phyloP scores from a whole-genome alignment of 1,140 invertebrate genomes.

The Linepithema humile region DNA sequence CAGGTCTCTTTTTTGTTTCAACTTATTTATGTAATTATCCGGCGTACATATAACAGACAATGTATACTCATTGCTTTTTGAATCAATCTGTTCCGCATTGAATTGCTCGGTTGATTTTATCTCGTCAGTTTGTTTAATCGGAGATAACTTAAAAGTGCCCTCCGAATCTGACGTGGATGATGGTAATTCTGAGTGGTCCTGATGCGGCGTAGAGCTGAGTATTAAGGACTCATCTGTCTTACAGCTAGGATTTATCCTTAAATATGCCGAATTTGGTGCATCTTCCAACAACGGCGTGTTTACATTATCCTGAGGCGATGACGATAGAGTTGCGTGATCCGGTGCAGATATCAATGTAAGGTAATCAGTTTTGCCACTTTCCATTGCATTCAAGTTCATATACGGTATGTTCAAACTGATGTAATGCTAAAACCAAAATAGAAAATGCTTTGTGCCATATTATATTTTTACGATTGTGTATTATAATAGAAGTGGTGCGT shows the following conservation, averaged over 20 bases:
- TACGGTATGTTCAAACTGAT: constrained; percentile 93
- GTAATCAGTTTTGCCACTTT: constrained; percentile 88
- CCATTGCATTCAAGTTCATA: constrained; percentile 88
- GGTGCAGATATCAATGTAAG: constrained; percentile 90
- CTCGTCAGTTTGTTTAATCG: constrained; percentile 80
- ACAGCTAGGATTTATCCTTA: constrained; percentile 79
- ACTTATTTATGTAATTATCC: constrained; percentile 87
- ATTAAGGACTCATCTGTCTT: constrained; percentile 74
- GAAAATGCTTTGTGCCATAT: constrained; percentile 1
- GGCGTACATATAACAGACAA: constrained; percentile 80
- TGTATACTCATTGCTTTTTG: constrained; percentile 51
- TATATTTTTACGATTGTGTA: background rate
- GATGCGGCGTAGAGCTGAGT: constrained; percentile 79
- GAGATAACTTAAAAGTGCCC: constrained; percentile 84
- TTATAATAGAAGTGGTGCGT: background rate
- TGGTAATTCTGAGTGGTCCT: constrained; percentile 81
- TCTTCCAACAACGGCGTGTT: constrained; percentile 77
- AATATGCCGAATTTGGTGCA: constrained; percentile 71
- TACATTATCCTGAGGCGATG: constrained; percentile 84
- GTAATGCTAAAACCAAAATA: constrained; percentile 88
- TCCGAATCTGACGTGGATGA: constrained; percentile 78
- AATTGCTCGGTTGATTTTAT: background rate
- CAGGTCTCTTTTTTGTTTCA: constrained; percentile 84
- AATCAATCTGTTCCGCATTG: background rate
- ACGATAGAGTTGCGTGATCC: constrained; percentile 87